Percentiles rank a stretch among this genome's conserved stretches.
These are phyloP conservation scores for Tachina lurida DNA, from an alignment of 2,888 invertebrate species.

Conservation along the genomic window DNA sequence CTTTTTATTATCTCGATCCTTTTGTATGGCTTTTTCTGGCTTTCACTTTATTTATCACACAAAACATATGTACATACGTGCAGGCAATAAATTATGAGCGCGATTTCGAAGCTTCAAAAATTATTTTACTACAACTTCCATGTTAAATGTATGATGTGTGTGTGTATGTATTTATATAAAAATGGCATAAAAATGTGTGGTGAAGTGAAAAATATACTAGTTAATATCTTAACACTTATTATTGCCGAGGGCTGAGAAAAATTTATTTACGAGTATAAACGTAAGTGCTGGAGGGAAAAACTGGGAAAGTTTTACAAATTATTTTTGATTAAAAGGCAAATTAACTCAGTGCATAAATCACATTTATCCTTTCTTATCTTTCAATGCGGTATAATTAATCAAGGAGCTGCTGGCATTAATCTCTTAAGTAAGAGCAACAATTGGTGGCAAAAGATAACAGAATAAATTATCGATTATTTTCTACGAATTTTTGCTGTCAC, in stretches of 20 bases:
- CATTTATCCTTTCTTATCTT: constrained; percentile 28
- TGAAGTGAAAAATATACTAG: constrained; percentile 14
- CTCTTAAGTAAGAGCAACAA: constrained; percentile 1
- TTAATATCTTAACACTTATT: constrained; percentile 43
- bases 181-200: neutral
- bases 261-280: too few relatives aligned
- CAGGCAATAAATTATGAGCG: constrained; percentile 57
- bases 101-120: constrained; percentile 49
- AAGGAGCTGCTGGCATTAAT: constrained; percentile 9
- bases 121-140: constrained; percentile 54
- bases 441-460: neutral
- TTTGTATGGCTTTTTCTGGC: neutral
- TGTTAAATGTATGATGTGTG: constrained; percentile 40
- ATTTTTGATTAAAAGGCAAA: constrained; percentile 45
- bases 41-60: constrained; percentile 53
- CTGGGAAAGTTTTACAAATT: constrained; percentile 25
- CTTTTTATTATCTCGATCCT: constrained; percentile 8
- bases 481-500: neutral
- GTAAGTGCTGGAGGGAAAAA: neutral
- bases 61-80: constrained; percentile 27
- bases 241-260: constrained; percentile 32
- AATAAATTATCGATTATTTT: constrained; percentile 11
- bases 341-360: constrained; percentile 45
- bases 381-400: constrained; percentile 24
- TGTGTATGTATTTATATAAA: neutral